Evolutionary conservation across 1,140 invertebrate species (phyloP).

Genomic region (Drosophila hydei): DNA sequence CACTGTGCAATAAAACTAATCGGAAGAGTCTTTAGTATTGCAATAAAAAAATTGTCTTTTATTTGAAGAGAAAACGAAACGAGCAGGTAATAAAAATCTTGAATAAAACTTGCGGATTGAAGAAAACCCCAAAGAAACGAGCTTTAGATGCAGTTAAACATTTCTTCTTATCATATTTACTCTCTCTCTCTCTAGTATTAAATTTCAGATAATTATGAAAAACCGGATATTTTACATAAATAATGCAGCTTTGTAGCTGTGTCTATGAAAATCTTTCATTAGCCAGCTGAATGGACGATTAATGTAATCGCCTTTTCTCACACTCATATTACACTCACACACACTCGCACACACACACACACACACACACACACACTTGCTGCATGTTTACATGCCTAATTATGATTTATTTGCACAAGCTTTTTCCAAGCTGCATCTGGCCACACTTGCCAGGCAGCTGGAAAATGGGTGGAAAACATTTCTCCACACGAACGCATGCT

Average conservation of each 20-base stretch:
- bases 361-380: slow-evolving; percentile 1
- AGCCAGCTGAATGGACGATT: slow-evolving; percentile 44
- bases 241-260: no score
- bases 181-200: background rate
- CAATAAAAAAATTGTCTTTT: no score
- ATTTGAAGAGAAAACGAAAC: no score
- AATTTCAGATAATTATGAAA: background rate
- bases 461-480: slow-evolving; percentile 2
- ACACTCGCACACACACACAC: slow-evolving; percentile 1
- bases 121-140: no score
- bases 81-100: no score
- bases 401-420: slow-evolving; percentile 77
- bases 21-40: no score
- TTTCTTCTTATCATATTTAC: no score
- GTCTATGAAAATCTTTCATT: background rate
- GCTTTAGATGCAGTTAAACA: no score
- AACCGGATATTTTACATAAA: no score
- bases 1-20: background rate
- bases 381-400: slow-evolving; percentile 74
- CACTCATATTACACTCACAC: background rate
- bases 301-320: slow-evolving; percentile 56
- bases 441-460: slow-evolving; percentile 4
- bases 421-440: slow-evolving; percentile 58
- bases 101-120: no score
- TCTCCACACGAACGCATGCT: slow-evolving; percentile 1